phyloP scores from a whole-genome alignment of 2,888 invertebrate genomes.

The Clitarchus hookeri region DNA sequence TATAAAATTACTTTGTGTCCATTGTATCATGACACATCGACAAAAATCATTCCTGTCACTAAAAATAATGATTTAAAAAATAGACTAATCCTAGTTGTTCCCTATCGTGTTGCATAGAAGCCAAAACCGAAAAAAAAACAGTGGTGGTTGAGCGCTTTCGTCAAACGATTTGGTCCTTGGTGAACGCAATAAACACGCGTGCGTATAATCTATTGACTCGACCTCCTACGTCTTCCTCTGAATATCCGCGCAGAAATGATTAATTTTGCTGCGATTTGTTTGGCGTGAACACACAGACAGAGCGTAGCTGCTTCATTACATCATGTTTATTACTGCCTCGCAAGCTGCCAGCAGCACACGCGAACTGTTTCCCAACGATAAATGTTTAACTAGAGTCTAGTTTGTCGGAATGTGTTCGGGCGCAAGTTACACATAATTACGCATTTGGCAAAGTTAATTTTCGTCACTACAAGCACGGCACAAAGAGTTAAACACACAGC shows the following conservation, averaged over 20 bases:
- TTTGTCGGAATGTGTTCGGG: not conserved
- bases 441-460: not conserved
- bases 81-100: too few relatives aligned
- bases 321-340: not conserved
- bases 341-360: not conserved
- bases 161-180: too few relatives aligned
- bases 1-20: too few relatives aligned
- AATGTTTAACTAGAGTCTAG: conserved; percentile 1
- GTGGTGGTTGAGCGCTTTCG: too few relatives aligned
- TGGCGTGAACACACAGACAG: not conserved
- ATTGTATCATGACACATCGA: too few relatives aligned
- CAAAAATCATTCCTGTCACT: too few relatives aligned
- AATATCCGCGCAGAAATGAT: not conserved
- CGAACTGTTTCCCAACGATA: not conserved
- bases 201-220: too few relatives aligned
- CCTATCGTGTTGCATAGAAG: too few relatives aligned
- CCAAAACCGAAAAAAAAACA: too few relatives aligned
- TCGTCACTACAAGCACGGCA: not conserved
- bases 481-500: not conserved
- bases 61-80: too few relatives aligned
- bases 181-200: too few relatives aligned
- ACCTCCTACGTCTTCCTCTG: not conserved
- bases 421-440: not conserved
- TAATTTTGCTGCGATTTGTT: not conserved
- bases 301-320: not conserved